Percentiles rank a stretch among this genome's conserved stretches.
Conservation (phyloP, 2,888 invertebrate species). For the Temnothorax ravouxi region DNA sequence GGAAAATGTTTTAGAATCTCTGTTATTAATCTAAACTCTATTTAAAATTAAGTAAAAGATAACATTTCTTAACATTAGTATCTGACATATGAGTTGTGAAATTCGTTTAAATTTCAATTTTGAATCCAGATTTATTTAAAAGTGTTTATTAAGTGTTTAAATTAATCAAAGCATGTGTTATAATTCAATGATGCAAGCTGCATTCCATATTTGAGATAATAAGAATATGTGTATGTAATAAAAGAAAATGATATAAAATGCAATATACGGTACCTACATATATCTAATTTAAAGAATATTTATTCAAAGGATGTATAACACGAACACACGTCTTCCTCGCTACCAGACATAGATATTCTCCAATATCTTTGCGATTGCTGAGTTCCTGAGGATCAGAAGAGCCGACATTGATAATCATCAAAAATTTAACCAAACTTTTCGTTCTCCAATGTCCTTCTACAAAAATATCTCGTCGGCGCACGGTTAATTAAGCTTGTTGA, state of each 20-base stretch:
- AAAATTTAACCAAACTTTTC: neutral
- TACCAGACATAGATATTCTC: neutral
- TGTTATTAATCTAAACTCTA: neutral
- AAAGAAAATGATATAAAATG: slow-evolving; percentile 6
- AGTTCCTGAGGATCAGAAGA: slow-evolving; percentile 30
- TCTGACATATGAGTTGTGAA: neutral
- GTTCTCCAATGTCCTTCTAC: slow-evolving; percentile 26
- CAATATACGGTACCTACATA: neutral
- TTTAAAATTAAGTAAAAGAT: neutral
- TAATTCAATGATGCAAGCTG: neutral
- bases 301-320: neutral
- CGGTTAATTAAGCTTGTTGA: slow-evolving; percentile 53
- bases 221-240: neutral
- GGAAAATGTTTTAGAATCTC: neutral
- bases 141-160: neutral
- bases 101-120: neutral
- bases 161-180: neutral
- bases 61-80: neutral
- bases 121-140: neutral
- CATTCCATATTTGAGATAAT: neutral
- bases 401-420: slow-evolving; percentile 66
- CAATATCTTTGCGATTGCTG: neutral
- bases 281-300: neutral
- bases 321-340: neutral
- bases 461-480: slow-evolving; percentile 56